phyloP scores from a whole-genome alignment of 2,888 invertebrate genomes.

The Chirona hameri region DNA sequence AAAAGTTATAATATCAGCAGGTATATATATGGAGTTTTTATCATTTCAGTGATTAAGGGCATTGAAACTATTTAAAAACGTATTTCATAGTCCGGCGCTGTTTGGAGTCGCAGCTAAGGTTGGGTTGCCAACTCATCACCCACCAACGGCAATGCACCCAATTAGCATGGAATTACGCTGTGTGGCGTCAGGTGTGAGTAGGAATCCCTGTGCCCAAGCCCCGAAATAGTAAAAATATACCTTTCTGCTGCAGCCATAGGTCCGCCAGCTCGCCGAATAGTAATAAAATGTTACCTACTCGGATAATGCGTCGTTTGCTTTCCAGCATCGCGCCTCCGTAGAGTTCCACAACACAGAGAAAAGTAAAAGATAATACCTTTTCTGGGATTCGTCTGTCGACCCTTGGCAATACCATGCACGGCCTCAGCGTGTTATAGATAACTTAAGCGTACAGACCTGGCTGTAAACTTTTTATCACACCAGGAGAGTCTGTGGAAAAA shows the following conservation, averaged over 20 bases:
- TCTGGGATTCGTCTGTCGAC: background rate
- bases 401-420: background rate
- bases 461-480: constrained; percentile 12
- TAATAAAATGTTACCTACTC: background rate
- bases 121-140: too few relatives aligned
- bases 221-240: background rate
- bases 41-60: too few relatives aligned
- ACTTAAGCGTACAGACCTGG: constrained; percentile 8
- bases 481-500: constrained; percentile 13
- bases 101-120: too few relatives aligned
- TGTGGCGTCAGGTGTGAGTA: too few relatives aligned
- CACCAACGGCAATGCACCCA: too few relatives aligned
- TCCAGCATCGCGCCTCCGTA: background rate
- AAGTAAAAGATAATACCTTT: constrained; percentile 13
- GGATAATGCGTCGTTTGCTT: background rate
- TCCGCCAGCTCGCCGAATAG: background rate
- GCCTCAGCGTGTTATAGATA: background rate
- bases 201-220: background rate
- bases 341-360: background rate
- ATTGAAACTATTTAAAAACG: too few relatives aligned
- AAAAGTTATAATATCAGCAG: too few relatives aligned
- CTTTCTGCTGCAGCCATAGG: background rate
- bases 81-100: too few relatives aligned
- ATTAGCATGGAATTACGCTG: too few relatives aligned
- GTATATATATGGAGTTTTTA: too few relatives aligned